Percentiles rank a stretch among this genome's conserved stretches.
Evolutionary conservation across 2,888 invertebrate genomes (phyloP).

Genomic region (Tipula helvola): DNA sequence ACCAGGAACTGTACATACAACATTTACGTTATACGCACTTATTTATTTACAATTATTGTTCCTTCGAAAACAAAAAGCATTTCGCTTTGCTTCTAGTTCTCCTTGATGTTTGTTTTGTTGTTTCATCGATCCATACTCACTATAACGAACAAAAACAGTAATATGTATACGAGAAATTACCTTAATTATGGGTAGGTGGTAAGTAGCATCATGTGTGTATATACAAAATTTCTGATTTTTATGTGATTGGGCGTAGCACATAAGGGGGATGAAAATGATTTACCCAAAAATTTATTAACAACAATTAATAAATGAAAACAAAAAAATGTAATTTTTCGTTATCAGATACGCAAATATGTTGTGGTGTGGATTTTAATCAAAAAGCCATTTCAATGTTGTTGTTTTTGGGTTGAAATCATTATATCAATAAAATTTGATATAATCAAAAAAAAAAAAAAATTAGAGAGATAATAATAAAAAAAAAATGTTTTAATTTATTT

Average conservation of each 20-base stretch:
- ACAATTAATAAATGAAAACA: neutral
- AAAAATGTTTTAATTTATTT: neutral
- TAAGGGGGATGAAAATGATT: neutral
- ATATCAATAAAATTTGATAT: neutral
- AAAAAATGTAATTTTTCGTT: neutral
- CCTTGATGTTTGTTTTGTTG: neutral
- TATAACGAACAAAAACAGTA: no score
- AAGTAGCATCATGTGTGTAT: neutral
- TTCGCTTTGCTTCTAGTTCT: no score
- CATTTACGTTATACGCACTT: neutral
- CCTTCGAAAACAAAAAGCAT: neutral
- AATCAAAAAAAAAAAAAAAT: neutral
- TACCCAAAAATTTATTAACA: neutral
- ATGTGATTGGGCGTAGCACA: neutral
- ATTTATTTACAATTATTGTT: neutral
- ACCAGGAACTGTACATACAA: neutral
- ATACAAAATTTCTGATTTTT: neutral
- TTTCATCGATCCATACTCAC: neutral
- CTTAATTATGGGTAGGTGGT: neutral
- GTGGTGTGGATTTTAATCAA: neutral
- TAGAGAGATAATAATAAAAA: neutral
- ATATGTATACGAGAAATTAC: neutral
- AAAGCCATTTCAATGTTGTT: neutral
- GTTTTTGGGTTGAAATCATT: neutral
- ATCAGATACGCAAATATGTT: neutral